Percentiles rank a stretch among this genome's conserved stretches.
Conservation (phyloP, 2,113 vertebrate genomes). For the Tachysurus fulvidraco region DNA sequence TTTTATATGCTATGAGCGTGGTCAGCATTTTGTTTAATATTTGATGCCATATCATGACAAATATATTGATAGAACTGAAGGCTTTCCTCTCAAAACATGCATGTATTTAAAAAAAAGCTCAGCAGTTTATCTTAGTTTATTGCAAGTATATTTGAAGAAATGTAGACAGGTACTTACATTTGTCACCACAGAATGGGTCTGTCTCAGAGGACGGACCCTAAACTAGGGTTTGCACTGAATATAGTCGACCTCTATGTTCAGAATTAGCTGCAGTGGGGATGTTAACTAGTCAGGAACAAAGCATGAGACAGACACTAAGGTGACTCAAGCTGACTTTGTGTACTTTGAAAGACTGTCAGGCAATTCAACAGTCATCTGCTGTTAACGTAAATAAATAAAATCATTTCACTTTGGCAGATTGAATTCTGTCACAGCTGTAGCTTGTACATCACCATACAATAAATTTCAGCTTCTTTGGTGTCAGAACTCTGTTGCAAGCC, state of each 20-base stretch:
- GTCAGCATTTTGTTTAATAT: not conserved
- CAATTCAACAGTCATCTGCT: not conserved
- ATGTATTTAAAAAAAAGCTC: not conserved
- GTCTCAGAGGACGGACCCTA: not conserved
- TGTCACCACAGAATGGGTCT: not conserved
- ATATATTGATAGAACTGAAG: not conserved
- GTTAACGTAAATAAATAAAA: not conserved
- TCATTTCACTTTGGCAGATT: not conserved
- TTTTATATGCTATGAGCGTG: constrained; percentile 17
- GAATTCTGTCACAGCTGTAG: not conserved
- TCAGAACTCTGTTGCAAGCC: not conserved
- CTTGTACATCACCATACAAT: not conserved
- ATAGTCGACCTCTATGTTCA: not conserved
- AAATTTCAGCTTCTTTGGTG: not conserved
- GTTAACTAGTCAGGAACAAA: not conserved
- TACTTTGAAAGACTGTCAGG: not conserved
- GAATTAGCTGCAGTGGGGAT: not conserved
- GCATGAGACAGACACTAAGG: not conserved
- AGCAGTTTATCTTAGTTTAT: not conserved
- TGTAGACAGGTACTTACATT: not conserved
- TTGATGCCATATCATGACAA: not conserved
- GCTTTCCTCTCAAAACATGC: not conserved
- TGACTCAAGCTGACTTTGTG: not conserved
- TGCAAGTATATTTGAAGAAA: not conserved
- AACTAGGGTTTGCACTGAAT: not conserved